Base-by-base conservation (phyloP, 2,888 invertebrate genomes). In the Scaptomyza cyrtandrae region DNA sequence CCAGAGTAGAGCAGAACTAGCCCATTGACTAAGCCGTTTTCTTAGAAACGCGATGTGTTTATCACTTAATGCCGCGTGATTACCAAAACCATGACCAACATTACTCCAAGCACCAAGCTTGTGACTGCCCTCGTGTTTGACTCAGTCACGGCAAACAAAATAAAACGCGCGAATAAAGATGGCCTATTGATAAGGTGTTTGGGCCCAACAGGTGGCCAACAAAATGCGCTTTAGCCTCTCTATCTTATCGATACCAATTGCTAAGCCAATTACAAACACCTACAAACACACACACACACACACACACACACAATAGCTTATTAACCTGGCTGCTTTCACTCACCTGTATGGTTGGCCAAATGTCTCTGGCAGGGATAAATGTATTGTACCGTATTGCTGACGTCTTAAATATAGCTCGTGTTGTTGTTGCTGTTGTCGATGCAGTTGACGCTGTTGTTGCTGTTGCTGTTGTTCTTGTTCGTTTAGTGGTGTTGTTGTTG, bases 341-440 rank as follows among this genome's bases (percentile, higher is more conserved):
- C 43, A 75, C 75, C 75, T 62, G 69, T 72, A 53, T 29, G 64
- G 69, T 46, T 50, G 60, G 35, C 49, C 54, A 37, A 55, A 44
- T 39, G 75, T 60, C 31, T 77, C 81, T 14, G 69, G 83, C 65
- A 78, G 57, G 61, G 71, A 71, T 27, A 52, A 60, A 55, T 81
- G 78, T 54, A 75, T 69, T 55, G 49, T 53, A 52, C 53, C 56
- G 60, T 75, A 71, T 45, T 66, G 79, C 13, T 61, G 60, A 48
- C 79, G 71, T 33, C 59, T 16, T 37, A 58, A 56, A 37, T 58
- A 64, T n/a, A 55, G 54, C 46, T 68, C 61, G 45, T 46, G 24
- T 35, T 64, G 55, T 19, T 64, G 57, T 62, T 59, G 74, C 1
- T 61, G 71, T 31, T 53, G 63, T 49, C 52, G 62, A 14, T 49